Conservation (phyloP, 92 coral and sea anemone species). For the Ricordea florida region DNA sequence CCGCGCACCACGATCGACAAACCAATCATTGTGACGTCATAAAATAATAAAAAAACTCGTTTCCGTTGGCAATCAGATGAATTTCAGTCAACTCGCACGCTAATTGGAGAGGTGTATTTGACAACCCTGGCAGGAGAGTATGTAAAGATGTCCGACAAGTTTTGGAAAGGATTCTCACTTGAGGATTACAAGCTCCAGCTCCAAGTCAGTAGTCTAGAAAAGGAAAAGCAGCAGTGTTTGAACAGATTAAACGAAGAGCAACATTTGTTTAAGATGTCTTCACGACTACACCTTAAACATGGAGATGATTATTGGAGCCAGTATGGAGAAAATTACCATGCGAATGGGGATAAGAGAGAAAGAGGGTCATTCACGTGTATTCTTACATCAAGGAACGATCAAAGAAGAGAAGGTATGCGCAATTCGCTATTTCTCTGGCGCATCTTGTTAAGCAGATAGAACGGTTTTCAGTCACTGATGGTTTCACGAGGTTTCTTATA, state of each 20-base stretch:
- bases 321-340: constrained; percentile 76
- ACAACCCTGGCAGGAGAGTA: too few species aligned
- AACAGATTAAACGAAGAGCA: constrained; percentile 61
- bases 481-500: too few species aligned
- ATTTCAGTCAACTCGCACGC: too few species aligned
- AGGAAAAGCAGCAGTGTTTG: constrained; percentile 66
- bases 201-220: constrained; percentile 60
- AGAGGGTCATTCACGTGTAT: background rate
- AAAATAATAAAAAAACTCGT: too few species aligned
- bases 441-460: too few species aligned
- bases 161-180: constrained; percentile 49
- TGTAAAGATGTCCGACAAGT: too few species aligned
- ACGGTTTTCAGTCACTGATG: too few species aligned
- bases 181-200: constrained; percentile 69
- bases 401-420: constrained; percentile 16
- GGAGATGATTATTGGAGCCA: constrained; percentile 69
- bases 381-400: background rate
- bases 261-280: constrained; percentile 80
- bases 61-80: too few species aligned
- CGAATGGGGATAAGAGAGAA: constrained; percentile 74
- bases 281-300: constrained; percentile 33
- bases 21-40: too few species aligned
- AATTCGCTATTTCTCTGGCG: too few species aligned
- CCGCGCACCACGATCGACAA: too few species aligned
- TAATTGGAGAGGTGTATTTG: too few species aligned